These are phyloP conservation scores for Rhysida immarginata DNA, from an alignment of 1,140 invertebrate genomes.

Conservation along the genomic window DNA sequence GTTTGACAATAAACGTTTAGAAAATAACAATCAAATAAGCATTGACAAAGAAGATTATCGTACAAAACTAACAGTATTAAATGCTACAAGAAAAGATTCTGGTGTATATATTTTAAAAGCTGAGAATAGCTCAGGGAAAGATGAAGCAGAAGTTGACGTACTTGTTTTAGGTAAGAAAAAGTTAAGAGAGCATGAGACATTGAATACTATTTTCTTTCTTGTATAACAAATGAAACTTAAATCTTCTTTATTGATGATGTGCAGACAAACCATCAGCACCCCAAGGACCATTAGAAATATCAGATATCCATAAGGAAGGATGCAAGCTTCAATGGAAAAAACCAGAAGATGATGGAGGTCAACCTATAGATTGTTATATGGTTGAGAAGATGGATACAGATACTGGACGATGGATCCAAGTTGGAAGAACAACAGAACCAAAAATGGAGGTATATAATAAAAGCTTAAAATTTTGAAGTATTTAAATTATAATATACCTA, in stretches of 20 bases:
- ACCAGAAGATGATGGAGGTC: constrained; percentile 78
- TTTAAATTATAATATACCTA: too few relatives aligned
- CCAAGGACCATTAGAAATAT: constrained; percentile 77
- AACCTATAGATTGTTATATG: constrained; percentile 76
- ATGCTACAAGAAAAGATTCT: constrained; percentile 59
- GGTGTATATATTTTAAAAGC: constrained; percentile 75
- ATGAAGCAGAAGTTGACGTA: constrained; percentile 77
- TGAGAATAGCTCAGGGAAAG: constrained; percentile 77
- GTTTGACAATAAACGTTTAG: constrained; percentile 59
- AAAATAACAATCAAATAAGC: constrained; percentile 45
- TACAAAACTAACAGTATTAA: constrained; percentile 59
- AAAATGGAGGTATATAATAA: constrained; percentile 43
- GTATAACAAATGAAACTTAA: too few relatives aligned
- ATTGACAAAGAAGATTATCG: constrained; percentile 73
- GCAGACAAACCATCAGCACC: constrained; percentile 36
- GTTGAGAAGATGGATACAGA: constrained; percentile 82
- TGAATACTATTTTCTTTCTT: not conserved
- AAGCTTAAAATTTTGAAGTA: not conserved
- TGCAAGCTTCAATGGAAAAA: constrained; percentile 88
- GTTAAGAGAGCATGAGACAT: not conserved
- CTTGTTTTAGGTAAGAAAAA: constrained; percentile 48
- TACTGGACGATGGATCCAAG: constrained; percentile 67
- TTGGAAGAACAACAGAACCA: constrained; percentile 59
- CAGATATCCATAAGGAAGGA: constrained; percentile 83
- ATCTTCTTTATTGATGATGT: not conserved